A percentile compares a stretch with the other conserved stretches of the same genome.
Conservation (phyloP, 2,888 invertebrate genomes). For the Cerastis rubricosa region DNA sequence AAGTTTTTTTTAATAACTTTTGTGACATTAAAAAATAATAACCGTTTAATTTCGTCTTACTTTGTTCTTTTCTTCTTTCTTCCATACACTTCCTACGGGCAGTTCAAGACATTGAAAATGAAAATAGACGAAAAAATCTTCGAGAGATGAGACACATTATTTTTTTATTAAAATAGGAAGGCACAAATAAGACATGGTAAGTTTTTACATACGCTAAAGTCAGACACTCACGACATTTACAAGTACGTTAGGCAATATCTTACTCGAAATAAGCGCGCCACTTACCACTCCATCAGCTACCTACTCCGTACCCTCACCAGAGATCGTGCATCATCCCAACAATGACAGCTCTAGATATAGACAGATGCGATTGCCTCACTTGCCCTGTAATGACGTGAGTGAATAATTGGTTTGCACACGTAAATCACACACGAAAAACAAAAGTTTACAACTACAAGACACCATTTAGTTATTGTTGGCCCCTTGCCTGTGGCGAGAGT, state of each 20-base stretch:
- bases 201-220: background rate
- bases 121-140: background rate
- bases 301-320: slow-evolving; percentile 29
- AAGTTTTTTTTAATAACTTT: background rate
- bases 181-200: too few species aligned
- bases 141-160: background rate
- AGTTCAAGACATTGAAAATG: background rate
- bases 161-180: background rate
- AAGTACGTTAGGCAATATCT: background rate
- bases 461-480: slow-evolving; percentile 35
- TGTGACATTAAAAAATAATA: background rate
- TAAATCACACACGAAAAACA: slow-evolving; percentile 60
- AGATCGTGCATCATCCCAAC: slow-evolving; percentile 77
- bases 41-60: background rate
- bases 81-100: background rate
- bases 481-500: background rate
- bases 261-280: background rate
- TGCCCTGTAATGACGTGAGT: slow-evolving; percentile 58
- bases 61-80: too few species aligned
- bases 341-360: slow-evolving; percentile 80
- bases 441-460: slow-evolving; percentile 42
- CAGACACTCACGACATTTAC: background rate
- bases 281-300: slow-evolving; percentile 25
- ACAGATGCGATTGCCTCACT: slow-evolving; percentile 68
- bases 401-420: slow-evolving; percentile 68